phyloP scores from a whole-genome alignment of 2,888 invertebrate genomes.

The Scelioninae gen. 2 region DNA sequence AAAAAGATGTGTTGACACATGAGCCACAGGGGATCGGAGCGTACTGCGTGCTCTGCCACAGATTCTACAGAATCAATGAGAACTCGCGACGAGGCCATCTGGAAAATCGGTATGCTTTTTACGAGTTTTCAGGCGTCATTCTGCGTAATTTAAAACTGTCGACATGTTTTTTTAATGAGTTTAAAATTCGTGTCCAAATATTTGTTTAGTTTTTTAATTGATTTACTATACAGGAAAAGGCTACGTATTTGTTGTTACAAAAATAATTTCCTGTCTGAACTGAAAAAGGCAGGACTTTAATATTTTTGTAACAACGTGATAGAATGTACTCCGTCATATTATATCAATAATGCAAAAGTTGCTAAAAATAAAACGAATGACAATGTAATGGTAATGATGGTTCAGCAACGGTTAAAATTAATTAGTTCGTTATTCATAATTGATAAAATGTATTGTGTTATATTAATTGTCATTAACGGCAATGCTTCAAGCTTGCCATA shows the following conservation, averaged over 20 bases:
- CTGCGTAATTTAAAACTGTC: slow-evolving; percentile 66
- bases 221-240: no score
- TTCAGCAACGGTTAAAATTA: no score
- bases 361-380: no score
- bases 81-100: slow-evolving; percentile 68
- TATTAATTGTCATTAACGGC: background rate
- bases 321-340: no score
- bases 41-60: slow-evolving; percentile 35
- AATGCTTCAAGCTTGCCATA: no score
- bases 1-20: slow-evolving; percentile 63
- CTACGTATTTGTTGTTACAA: slow-evolving; percentile 7
- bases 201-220: slow-evolving; percentile 48
- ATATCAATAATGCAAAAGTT: no score
- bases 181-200: slow-evolving; percentile 41
- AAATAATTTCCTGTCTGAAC: slow-evolving; percentile 13
- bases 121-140: slow-evolving; percentile 69
- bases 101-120: slow-evolving; percentile 71
- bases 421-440: background rate
- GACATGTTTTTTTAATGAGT: slow-evolving; percentile 61
- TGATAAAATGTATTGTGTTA: background rate
- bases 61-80: slow-evolving; percentile 51
- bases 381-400: no score
- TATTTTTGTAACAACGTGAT: no score
- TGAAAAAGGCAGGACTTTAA: no score
- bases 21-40: slow-evolving; percentile 56